phyloP scores from a whole-genome alignment of 2,888 invertebrate species.

The Leptinotarsa haldemani region DNA sequence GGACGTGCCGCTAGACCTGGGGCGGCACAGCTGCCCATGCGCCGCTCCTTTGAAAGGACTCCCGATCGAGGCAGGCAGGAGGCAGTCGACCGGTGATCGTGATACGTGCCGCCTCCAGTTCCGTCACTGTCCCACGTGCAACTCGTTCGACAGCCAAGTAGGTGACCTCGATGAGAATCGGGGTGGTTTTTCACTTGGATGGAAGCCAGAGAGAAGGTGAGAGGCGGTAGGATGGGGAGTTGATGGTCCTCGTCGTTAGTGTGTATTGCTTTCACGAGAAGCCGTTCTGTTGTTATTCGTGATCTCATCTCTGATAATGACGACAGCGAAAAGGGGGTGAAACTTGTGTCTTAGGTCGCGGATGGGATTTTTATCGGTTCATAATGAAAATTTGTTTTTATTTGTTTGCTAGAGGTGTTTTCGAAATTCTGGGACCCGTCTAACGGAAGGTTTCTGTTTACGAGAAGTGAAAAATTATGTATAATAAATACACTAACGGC shows the following conservation, averaged over 20 bases:
- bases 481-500: too few species aligned
- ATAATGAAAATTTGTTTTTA: not conserved
- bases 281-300: not conserved
- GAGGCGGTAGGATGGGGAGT: constrained; percentile 18
- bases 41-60: constrained; percentile 35
- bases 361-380: not conserved
- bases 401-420: not conserved
- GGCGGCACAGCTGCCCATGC: constrained; percentile 37
- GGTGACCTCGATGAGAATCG: constrained; percentile 45
- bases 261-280: constrained; percentile 7
- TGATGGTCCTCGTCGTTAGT: constrained; percentile 28
- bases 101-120: constrained; percentile 16
- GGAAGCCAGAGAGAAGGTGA: constrained; percentile 41
- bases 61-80: constrained; percentile 3
- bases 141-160: constrained; percentile 38
- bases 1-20: constrained; percentile 44
- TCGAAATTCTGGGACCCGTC: not conserved
- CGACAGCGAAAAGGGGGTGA: constrained; percentile 12
- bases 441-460: not conserved
- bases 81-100: constrained; percentile 29
- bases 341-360: not conserved
- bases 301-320: constrained; percentile 7
- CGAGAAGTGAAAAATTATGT: too few species aligned
- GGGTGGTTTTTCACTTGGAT: constrained; percentile 37
- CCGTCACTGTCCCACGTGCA: constrained; percentile 25